These are phyloP conservation scores for Sebastes alutus DNA, from an alignment of 2,797 vertebrate species.

Conservation along the genomic window DNA sequence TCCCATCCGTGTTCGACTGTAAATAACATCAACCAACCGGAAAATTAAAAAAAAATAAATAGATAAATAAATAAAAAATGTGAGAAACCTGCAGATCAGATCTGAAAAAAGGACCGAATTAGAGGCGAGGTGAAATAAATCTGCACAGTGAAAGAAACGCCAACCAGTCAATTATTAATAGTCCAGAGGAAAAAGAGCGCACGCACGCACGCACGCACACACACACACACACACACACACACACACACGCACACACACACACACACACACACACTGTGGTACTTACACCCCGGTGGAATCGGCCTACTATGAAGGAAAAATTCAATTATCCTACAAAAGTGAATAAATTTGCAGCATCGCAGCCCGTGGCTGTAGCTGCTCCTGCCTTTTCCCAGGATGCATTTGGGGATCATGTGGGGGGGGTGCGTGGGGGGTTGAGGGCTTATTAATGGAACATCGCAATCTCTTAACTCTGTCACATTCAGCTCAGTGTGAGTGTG, in stretches of 20 bases:
- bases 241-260: conserved; percentile 11
- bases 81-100: conserved; percentile 46
- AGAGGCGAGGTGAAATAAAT: conserved; percentile 59
- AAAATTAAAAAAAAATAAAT: background rate
- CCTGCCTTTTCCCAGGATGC: conserved; percentile 70
- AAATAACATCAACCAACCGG: conserved; percentile 71
- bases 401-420: conserved; percentile 44
- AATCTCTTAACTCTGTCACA: conserved; percentile 59
- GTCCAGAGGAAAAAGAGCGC: conserved; percentile 27
- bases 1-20: conserved; percentile 5
- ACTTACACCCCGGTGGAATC: conserved; percentile 58
- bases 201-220: background rate
- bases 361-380: conserved; percentile 67
- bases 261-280: conserved; percentile 4
- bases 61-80: background rate
- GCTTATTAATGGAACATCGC: conserved; percentile 61
- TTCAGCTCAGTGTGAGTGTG: background rate
- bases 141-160: conserved; percentile 38
- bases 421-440: background rate
- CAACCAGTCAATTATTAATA: conserved; percentile 72
- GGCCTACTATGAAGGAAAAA: conserved; percentile 79
- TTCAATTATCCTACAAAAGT: conserved; percentile 84
- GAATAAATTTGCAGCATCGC: conserved; percentile 78
- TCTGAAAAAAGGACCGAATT: conserved; percentile 60
- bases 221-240: background rate